A percentile compares a stretch with the other conserved stretches of the same genome.
phyloP scores from a whole-genome alignment of 2,113 vertebrate genomes.

The Gadus chalcogrammus region DNA sequence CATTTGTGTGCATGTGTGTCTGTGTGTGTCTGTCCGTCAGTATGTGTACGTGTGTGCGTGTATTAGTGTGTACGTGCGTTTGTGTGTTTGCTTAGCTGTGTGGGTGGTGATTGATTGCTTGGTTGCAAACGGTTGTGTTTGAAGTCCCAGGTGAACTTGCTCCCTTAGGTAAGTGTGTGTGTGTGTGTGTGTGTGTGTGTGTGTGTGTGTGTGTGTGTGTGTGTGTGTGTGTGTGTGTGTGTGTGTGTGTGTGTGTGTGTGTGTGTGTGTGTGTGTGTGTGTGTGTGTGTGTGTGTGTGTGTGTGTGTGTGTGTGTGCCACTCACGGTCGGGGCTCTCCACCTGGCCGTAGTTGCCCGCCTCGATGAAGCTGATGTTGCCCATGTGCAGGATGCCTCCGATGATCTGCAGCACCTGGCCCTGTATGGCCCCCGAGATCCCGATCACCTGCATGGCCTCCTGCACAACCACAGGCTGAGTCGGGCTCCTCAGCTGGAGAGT shows the following conservation, averaged over 20 bases:
- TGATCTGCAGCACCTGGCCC: constrained; percentile 85
- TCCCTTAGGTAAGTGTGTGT: neutral
- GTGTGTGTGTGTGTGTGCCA: constrained; percentile 39
- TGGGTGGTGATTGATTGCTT: neutral
- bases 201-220: neutral
- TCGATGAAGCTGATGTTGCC: constrained; percentile 93
- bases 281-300: constrained; percentile 6
- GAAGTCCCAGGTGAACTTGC: neutral
- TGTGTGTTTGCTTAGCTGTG: constrained; percentile 52
- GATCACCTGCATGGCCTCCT: constrained; percentile 95
- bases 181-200: neutral
- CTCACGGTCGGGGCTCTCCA: constrained; percentile 91
- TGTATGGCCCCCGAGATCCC: constrained; percentile 81
- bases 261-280: constrained; percentile 4
- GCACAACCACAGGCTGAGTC: neutral
- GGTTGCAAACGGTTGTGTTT: neutral
- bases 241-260: neutral
- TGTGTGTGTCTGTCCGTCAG: constrained; percentile 7
- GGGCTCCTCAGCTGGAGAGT: too few relatives aligned
- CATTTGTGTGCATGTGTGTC: neutral
- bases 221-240: neutral
- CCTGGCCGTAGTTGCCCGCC: constrained; percentile 87
- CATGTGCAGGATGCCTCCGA: constrained; percentile 89
- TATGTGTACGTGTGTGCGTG: constrained; percentile 4
- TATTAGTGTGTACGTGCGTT: neutral